Evolutionary conservation across 2,888 invertebrate genomes (phyloP).

Genomic region (Diogma glabrata): DNA sequence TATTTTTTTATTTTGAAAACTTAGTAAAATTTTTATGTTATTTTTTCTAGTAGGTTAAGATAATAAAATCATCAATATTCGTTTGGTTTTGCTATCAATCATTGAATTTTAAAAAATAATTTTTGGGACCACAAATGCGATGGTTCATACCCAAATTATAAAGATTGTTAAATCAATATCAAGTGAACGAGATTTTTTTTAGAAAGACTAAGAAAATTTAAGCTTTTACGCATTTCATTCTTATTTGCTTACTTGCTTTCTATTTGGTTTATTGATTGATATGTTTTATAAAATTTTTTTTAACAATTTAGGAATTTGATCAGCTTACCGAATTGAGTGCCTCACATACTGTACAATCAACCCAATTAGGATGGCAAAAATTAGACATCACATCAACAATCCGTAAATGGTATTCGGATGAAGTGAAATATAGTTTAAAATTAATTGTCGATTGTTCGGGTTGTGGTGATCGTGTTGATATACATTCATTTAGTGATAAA

Average conservation of each 20-base stretch:
- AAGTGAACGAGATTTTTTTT: too few species aligned
- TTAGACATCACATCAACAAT: constrained; percentile 72
- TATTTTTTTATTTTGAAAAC: too few species aligned
- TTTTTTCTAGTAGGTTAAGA: too few species aligned
- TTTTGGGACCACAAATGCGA: too few species aligned
- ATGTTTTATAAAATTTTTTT: background rate
- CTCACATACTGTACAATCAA: constrained; percentile 45
- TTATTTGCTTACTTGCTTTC: background rate
- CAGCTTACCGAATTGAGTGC: constrained; percentile 45
- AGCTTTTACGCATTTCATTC: background rate
- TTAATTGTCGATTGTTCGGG: constrained; percentile 78
- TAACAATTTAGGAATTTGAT: constrained; percentile 41
- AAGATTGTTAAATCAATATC: too few species aligned
- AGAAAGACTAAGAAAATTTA: too few species aligned
- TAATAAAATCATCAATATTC: too few species aligned
- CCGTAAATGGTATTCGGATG: constrained; percentile 54
- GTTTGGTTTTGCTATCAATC: too few species aligned
- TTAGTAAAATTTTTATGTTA: too few species aligned
- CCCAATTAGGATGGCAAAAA: constrained; percentile 73
- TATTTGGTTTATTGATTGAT: background rate
- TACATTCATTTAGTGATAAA: constrained; percentile 41
- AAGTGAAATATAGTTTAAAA: constrained; percentile 47
- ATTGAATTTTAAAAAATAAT: too few species aligned
- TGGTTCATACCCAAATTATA: too few species aligned
- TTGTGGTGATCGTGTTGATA: constrained; percentile 60